A percentile compares a stretch with the other conserved stretches of the same genome.
These are phyloP conservation scores for Poicephalus gulielmi DNA, from an alignment of 2,113 vertebrate genomes.

Conservation along the genomic window DNA sequence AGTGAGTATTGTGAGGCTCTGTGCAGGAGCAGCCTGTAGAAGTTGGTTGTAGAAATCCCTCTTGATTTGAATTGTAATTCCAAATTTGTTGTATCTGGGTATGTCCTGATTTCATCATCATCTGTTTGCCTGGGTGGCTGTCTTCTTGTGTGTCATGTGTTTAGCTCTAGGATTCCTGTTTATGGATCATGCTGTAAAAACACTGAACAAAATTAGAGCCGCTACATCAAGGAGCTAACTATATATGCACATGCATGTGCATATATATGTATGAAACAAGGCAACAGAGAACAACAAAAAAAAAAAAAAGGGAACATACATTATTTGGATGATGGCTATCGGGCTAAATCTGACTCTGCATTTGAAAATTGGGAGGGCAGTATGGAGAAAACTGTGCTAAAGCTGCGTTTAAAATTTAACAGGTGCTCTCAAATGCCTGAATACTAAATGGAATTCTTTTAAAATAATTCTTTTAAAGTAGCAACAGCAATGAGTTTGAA, in stretches of 20 bases:
- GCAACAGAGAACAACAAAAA: neutral
- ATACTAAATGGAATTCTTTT: neutral
- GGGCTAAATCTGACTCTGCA: neutral
- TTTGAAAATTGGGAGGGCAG: neutral
- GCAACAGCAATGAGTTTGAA: neutral
- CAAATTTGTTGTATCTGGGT: neutral
- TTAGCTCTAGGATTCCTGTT: neutral
- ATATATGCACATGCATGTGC: neutral
- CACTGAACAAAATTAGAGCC: neutral
- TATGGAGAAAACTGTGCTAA: neutral
- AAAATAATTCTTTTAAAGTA: neutral
- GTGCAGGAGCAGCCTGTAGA: neutral
- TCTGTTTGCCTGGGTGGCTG: neutral
- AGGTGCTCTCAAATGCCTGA: neutral
- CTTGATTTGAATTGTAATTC: neutral
- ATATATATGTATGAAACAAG: neutral
- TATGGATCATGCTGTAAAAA: neutral
- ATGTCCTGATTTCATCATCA: neutral
- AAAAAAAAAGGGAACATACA: neutral
- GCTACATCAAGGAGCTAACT: neutral
- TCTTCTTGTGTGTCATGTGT: neutral
- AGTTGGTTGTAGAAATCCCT: neutral
- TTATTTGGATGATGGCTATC: neutral
- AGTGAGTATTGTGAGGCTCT: neutral
- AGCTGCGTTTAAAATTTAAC: neutral